Base-by-base conservation (phyloP, 2,113 vertebrate genomes). In the Chrysemys picta region DNA sequence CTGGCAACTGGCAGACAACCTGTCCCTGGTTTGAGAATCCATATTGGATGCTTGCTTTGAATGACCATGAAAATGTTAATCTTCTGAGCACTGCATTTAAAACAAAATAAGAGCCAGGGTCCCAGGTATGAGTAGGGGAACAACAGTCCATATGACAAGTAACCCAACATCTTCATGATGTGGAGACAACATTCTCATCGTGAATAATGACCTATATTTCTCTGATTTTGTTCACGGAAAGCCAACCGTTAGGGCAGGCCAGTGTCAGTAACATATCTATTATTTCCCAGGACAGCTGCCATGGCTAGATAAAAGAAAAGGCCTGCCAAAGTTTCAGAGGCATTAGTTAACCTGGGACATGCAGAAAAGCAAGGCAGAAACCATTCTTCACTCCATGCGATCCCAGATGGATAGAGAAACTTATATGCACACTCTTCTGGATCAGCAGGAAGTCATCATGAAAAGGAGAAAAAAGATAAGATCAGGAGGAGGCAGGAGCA, bases 1-100 rank as follows among this genome's bases (percentile, higher is more conserved):
- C 79, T 89, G 50, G 82, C 87, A 97, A 88, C 78, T 50, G 81
- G 10, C 89, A 96, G 91, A 95, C 89, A 96, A 88, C 53, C 38
- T 76, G 22, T 76, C 24, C 11, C 38, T 76, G 16, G 31, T 69
- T 25, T 25, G 38, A 76, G 38, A 45, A 45, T 5, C 72, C 90
- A 91, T 88, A 49, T 0, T 50, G 76, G 90, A 89, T 62, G 95
- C 80, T 56, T 49, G 89, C 88, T 91, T 49, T 82, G 69, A 49
- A 27, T 85, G 93, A 93, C 59, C 47, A 59, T 31, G 50, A 87
- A 50, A 0, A 19, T 0, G 4, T 11, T 78, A 90, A 0, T 12
- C 25, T 84, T 88, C 80, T 76, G 78, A 96, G 52, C 49, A 80
- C 25, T 91, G 53, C 31, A 54, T 87, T 24, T 35, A 52, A 81